phyloP scores from a whole-genome alignment of 2,888 invertebrate species.

The Thumatha senex region DNA sequence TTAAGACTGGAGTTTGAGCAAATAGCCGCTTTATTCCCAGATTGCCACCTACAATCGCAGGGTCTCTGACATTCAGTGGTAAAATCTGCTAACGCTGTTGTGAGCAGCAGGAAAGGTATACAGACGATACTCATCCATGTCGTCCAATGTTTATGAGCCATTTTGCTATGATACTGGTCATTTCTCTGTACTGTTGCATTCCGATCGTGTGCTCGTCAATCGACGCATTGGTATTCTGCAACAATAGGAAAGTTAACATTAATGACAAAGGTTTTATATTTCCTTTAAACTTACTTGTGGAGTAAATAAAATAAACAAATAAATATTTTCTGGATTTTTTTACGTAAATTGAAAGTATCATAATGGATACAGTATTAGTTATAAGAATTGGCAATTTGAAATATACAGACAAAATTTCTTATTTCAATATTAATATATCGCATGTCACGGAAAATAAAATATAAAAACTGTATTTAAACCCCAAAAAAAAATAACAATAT shows the following conservation, averaged over 20 bases:
- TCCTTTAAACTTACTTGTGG: slow-evolving; percentile 14
- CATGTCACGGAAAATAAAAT: too few species aligned
- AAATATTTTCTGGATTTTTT: too few species aligned
- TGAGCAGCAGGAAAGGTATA: slow-evolving; percentile 56
- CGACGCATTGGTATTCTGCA: slow-evolving; percentile 72
- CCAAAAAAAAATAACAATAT: too few species aligned
- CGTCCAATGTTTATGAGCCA: slow-evolving; percentile 78
- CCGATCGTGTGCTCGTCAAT: slow-evolving; percentile 55
- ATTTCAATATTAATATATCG: too few species aligned
- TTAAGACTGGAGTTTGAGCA: slow-evolving; percentile 88
- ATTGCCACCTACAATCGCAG: slow-evolving; percentile 94
- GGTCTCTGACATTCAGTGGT: slow-evolving; percentile 86
- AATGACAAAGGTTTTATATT: slow-evolving; percentile 21
- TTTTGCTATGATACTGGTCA: slow-evolving; percentile 75
- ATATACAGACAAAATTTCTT: too few species aligned
- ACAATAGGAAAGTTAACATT: slow-evolving; percentile 46
- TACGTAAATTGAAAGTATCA: too few species aligned
- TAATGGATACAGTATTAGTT: too few species aligned
- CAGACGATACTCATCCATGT: slow-evolving; percentile 73
- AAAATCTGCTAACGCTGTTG: slow-evolving; percentile 78
- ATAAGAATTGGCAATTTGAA: too few species aligned
- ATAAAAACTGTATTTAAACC: too few species aligned
- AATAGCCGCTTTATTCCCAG: slow-evolving; percentile 93
- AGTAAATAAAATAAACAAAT: too few species aligned
- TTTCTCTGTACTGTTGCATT: slow-evolving; percentile 75